A percentile compares a stretch with the other conserved stretches of the same genome.
These are phyloP conservation scores for Podabrus alpinus DNA, from an alignment of 2,888 invertebrate species.

Conservation along the genomic window DNA sequence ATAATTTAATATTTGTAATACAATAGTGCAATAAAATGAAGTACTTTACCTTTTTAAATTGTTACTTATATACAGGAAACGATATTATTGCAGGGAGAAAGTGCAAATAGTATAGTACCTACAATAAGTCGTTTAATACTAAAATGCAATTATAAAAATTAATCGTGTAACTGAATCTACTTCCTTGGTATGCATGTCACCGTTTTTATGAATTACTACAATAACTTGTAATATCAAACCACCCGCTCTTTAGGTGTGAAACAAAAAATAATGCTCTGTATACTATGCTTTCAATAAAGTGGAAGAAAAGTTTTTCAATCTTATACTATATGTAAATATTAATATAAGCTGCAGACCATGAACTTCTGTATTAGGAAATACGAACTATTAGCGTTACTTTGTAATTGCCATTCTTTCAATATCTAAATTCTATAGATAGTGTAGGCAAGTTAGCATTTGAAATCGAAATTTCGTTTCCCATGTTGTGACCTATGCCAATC, in stretches of 20 bases:
- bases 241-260: background rate
- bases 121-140: slow-evolving; percentile 4
- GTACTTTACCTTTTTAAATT: background rate
- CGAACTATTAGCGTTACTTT: background rate
- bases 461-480: too few relatives aligned
- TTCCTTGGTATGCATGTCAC: background rate
- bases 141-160: background rate
- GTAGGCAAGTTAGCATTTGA: too few relatives aligned
- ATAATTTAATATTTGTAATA: background rate
- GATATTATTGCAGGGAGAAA: slow-evolving; percentile 6
- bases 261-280: background rate
- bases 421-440: too few relatives aligned
- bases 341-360: background rate
- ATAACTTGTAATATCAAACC: background rate
- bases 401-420: background rate
- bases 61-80: background rate
- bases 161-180: background rate
- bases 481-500: too few relatives aligned
- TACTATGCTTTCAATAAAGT: too few relatives aligned
- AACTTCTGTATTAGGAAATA: background rate
- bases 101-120: slow-evolving; percentile 6
- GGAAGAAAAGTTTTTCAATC: too few relatives aligned
- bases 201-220: background rate
- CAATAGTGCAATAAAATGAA: slow-evolving; percentile 1
- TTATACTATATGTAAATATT: too few relatives aligned